Conservation (phyloP, 1,140 invertebrate genomes). For the Anastrepha obliqua region DNA sequence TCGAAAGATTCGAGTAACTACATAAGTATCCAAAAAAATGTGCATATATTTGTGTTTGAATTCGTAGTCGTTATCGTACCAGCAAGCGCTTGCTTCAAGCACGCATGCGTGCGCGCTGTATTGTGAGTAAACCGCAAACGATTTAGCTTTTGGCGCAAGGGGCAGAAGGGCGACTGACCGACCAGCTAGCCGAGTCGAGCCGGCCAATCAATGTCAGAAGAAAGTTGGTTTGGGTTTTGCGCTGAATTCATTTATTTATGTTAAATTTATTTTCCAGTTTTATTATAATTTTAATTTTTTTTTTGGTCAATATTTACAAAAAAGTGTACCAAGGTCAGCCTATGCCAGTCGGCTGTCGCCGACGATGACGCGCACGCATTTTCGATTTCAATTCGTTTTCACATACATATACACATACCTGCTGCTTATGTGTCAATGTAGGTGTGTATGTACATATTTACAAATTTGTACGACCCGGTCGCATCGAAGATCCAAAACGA, state of each 20-base stretch:
- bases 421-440: background rate
- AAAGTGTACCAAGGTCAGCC: constrained; percentile 49
- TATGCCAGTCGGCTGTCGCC: background rate
- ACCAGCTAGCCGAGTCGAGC: background rate
- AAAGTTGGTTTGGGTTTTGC: constrained; percentile 34
- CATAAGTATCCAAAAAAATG: background rate
- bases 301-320: constrained; percentile 24
- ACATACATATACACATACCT: background rate
- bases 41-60: background rate
- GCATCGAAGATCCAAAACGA: constrained; percentile 8
- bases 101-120: constrained; percentile 17
- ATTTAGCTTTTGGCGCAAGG: background rate
- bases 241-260: background rate
- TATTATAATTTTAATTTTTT: background rate
- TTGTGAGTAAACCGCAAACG: background rate
- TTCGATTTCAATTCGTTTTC: constrained; percentile 1
- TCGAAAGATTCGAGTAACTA: background rate
- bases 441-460: background rate
- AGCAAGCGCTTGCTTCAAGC: constrained; percentile 1
- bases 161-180: background rate
- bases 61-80: constrained; percentile 1
- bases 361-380: background rate
- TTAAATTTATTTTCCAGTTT: background rate
- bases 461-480: background rate
- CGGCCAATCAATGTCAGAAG: constrained; percentile 25